phyloP scores from a whole-genome alignment of 2,888 invertebrate genomes.

The Myathropa florea region DNA sequence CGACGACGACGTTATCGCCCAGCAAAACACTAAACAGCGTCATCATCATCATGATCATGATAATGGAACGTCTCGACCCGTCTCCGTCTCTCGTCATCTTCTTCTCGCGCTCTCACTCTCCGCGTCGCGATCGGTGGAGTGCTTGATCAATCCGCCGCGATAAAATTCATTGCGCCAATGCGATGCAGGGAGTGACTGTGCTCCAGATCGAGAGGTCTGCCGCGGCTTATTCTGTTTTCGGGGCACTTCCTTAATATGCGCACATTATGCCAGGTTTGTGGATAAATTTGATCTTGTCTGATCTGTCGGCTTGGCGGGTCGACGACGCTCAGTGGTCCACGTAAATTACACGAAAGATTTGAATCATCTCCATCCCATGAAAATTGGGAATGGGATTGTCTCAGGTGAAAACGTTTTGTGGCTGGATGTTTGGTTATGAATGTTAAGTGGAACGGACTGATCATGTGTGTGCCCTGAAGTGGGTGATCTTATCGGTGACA shows the following conservation, averaged over 20 bases:
- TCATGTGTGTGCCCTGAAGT: constrained; percentile 20
- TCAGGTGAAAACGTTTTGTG: constrained; percentile 41
- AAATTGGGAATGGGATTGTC: constrained; percentile 8
- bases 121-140: background rate
- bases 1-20: constrained; percentile 53
- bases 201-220: constrained; percentile 45
- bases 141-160: constrained; percentile 46
- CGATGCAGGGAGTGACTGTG: constrained; percentile 44
- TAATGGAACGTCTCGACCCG: constrained; percentile 37
- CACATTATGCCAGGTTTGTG: constrained; percentile 62
- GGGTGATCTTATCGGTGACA: constrained; percentile 49
- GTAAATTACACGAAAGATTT: constrained; percentile 53
- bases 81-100: background rate
- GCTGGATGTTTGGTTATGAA: constrained; percentile 38
- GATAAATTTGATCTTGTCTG: constrained; percentile 62
- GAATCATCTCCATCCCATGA: constrained; percentile 20
- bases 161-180: constrained; percentile 54
- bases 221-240: constrained; percentile 4
- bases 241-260: constrained; percentile 50
- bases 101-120: background rate
- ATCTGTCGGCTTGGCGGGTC: constrained; percentile 14
- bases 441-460: constrained; percentile 22
- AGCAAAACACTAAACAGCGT: constrained; percentile 62
- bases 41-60: constrained; percentile 59
- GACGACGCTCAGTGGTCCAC: constrained; percentile 31